phyloP scores from a whole-genome alignment of 1,140 invertebrate genomes.

The Tetramorium simillimum region DNA sequence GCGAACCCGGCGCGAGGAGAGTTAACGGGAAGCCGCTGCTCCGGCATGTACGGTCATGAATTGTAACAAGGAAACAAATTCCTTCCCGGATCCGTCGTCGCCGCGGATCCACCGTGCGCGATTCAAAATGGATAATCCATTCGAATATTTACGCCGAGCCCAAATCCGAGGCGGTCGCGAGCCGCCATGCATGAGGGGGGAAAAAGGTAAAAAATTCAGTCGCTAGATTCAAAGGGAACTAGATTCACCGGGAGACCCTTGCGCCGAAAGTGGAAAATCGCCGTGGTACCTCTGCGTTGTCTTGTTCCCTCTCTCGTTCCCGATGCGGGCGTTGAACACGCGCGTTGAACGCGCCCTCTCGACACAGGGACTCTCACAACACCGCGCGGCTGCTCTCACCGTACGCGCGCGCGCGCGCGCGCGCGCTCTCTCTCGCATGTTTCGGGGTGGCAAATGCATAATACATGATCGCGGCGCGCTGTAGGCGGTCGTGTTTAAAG shows the following conservation, averaged over 20 bases:
- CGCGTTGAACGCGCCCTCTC: slow-evolving; percentile 27
- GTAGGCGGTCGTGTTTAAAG: slow-evolving; percentile 74
- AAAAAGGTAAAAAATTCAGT: slow-evolving; percentile 44
- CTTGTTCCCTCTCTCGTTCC: slow-evolving; percentile 3
- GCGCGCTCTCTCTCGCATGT: slow-evolving; percentile 38
- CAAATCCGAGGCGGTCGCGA: slow-evolving; percentile 28
- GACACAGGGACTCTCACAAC: slow-evolving; percentile 1
- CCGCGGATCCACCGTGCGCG: background rate
- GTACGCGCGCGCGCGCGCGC: background rate
- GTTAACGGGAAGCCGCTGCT: background rate
- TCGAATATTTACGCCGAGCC: slow-evolving; percentile 34
- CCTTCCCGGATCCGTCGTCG: background rate
- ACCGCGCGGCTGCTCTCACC: slow-evolving; percentile 27
- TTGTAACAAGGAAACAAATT: slow-evolving; percentile 24
- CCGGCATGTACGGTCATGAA: background rate
- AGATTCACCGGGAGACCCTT: background rate
- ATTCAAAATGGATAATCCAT: slow-evolving; percentile 43
- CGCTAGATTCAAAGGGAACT: slow-evolving; percentile 37
- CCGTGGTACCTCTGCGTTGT: slow-evolving; percentile 18
- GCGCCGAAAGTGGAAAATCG: slow-evolving; percentile 55
- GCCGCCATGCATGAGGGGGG: background rate
- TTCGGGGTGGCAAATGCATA: slow-evolving; percentile 72
- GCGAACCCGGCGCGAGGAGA: background rate
- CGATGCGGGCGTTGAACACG: slow-evolving; percentile 21
- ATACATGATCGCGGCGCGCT: slow-evolving; percentile 73